Percentiles rank a stretch among this genome's conserved stretches.
Conservation (phyloP, 92 coral and sea anemone genomes). For the Palythoa heliodiscus region DNA sequence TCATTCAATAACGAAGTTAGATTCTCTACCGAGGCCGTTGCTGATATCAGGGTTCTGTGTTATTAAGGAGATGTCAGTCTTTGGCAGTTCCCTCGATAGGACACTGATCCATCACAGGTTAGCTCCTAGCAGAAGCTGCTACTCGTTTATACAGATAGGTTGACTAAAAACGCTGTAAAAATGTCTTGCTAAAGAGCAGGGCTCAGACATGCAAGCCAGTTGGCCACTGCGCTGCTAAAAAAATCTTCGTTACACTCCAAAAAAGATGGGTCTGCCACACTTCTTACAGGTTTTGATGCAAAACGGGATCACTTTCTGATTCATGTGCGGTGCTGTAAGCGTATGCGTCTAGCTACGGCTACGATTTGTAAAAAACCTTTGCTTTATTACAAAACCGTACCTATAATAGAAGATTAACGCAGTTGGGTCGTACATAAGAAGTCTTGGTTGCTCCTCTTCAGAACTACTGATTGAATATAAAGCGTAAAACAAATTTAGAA, state of each 20-base stretch:
- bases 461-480: slow-evolving; percentile 13
- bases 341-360: background rate
- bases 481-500: background rate
- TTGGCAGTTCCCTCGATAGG: no score
- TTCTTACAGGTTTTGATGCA: background rate
- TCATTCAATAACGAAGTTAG: no score
- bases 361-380: background rate
- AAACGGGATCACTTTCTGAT: no score
- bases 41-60: no score
- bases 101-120: no score
- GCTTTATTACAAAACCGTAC: slow-evolving; percentile 11
- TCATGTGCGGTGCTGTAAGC: background rate
- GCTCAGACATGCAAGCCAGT: background rate
- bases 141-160: no score
- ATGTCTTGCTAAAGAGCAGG: background rate
- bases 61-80: no score
- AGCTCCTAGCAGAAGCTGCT: no score
- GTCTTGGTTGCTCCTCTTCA: slow-evolving; percentile 15
- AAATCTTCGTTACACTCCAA: background rate
- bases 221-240: background rate
- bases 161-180: no score
- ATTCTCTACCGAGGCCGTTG: no score
- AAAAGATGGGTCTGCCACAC: background rate
- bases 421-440: slow-evolving; percentile 30
- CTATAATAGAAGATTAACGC: slow-evolving; percentile 44